Conservation (phyloP, 2,113 vertebrate genomes). For the Sorex fumeus region DNA sequence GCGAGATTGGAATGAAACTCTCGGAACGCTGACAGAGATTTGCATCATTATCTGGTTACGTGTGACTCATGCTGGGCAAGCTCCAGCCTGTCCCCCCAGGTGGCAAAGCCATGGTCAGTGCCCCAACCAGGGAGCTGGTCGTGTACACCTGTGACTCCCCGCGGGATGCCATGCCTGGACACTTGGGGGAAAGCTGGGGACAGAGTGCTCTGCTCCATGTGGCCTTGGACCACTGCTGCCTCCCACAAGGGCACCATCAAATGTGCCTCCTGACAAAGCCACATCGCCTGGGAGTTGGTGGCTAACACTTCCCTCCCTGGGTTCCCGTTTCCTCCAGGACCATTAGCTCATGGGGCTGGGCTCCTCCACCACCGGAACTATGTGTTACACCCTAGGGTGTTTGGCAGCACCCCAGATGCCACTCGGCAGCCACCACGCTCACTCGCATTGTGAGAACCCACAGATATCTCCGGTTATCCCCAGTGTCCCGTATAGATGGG, state of each 20-base stretch:
- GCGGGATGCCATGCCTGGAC: neutral
- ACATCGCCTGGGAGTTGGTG: neutral
- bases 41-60: conserved; percentile 65
- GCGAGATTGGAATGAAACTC: conserved; percentile 55
- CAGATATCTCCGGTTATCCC: too few relatives aligned
- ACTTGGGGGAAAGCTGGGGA: neutral
- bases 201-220: neutral
- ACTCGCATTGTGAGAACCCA: too few relatives aligned
- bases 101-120: conserved; percentile 55
- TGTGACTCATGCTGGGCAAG: conserved; percentile 65
- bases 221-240: neutral
- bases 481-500: too few relatives aligned
- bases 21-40: conserved; percentile 36
- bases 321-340: too few relatives aligned
- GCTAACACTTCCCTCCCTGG: too few relatives aligned
- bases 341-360: too few relatives aligned
- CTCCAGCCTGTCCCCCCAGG: conserved; percentile 62
- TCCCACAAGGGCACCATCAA: too few relatives aligned
- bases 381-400: too few relatives aligned
- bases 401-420: too few relatives aligned
- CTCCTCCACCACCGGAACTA: too few relatives aligned
- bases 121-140: neutral
- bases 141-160: neutral
- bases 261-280: neutral
- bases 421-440: too few relatives aligned